phyloP scores from a whole-genome alignment of 2,113 vertebrate genomes.

The Oenanthe oenanthe region DNA sequence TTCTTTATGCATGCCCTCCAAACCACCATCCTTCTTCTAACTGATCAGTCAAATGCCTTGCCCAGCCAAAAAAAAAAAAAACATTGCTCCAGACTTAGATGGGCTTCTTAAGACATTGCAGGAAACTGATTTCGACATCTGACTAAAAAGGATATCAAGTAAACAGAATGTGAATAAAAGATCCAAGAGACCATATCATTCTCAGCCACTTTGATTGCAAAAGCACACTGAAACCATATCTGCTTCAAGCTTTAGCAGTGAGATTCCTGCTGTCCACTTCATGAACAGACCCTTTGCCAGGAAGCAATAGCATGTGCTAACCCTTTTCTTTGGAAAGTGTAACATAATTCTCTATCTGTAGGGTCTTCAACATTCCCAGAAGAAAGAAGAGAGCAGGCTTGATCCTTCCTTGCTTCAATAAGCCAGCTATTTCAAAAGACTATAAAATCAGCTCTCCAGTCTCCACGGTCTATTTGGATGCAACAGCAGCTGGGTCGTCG shows the following conservation, averaged over 20 bases:
- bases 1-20: neutral
- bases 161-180: neutral
- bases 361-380: neutral
- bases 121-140: neutral
- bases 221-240: neutral
- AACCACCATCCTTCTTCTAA: neutral
- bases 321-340: neutral
- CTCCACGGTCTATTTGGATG: neutral
- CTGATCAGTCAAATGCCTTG: neutral
- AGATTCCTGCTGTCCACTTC: neutral
- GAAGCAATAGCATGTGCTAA: fast-evolving
- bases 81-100: neutral
- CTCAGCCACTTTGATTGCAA: neutral
- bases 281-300: neutral
- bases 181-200: neutral
- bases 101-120: neutral
- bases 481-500: neutral
- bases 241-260: neutral
- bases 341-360: neutral
- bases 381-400: neutral
- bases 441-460: neutral
- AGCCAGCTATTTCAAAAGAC: neutral
- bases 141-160: neutral
- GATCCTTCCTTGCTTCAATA: neutral
- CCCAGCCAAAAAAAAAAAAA: neutral